Evolutionary conservation across 1,140 invertebrate genomes (phyloP), one percentile per base, ranked within the genome.

Genomic region (Drosophila kikkawai): DNA sequence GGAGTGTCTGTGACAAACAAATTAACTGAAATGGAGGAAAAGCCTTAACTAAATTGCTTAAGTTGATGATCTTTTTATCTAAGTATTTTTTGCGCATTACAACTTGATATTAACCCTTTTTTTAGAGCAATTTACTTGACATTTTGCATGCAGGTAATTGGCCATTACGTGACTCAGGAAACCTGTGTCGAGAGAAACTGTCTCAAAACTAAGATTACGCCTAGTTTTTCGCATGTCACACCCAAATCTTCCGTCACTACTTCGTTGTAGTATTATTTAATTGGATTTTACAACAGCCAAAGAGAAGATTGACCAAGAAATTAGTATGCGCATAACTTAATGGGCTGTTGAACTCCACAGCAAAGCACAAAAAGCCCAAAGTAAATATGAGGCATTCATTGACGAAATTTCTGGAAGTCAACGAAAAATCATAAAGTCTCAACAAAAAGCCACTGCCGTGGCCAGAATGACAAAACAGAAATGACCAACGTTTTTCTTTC

Each of bases 291-390:
- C 66, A 56, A 59, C 69, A 80, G 42, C 41, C 60, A 34, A 19
- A 47, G n/a, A 39, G n/a, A 61, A 60, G 56, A 60, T 67, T 67
- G 75, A 73, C 75, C 75, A 77, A 51, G 22, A 36, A 68, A 77
- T 65, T 60, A 66, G 55, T 80, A 87, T 87, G 83, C 80, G 77
- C 83, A 87, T 84, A 83, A 75, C 65, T 88, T 84, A 51, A 70
- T 80, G 77, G 83, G 68, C 65, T 88, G 84, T 80, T 87, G 84
- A 87, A 87, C 83, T 80, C 59, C 48, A 61, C 41, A 53, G 42
- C 48, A n/a, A 63, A 75, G 51, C 55, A 82, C 41, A 81, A 76
- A 76, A 58, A 67, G 44, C 36, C 60, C 32, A 55, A 63, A 70
- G 41, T 19, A 45, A 73, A 51, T 75, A 68, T 51, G 13, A 71